phyloP scores from a whole-genome alignment of 2,888 invertebrate species.

The Deroplatys truncata region DNA sequence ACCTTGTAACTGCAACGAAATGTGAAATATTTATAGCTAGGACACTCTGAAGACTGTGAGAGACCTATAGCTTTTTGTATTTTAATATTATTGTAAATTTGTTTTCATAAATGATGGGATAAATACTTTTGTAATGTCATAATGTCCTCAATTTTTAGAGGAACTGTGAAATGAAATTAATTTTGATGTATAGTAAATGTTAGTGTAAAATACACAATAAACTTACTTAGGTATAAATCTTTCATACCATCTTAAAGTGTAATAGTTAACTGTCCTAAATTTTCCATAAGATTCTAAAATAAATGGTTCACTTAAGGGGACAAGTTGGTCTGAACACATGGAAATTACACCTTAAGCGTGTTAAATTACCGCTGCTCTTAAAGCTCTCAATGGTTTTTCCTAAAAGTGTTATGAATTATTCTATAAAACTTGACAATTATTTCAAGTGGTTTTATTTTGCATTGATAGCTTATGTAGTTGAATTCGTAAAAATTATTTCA shows the following conservation, averaged over 20 bases:
- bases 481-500: too few relatives aligned
- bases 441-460: too few relatives aligned
- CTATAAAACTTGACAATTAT: too few relatives aligned
- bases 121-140: not conserved
- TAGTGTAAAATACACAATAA: not conserved
- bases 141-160: not conserved
- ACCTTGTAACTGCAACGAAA: not conserved
- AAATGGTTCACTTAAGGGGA: too few relatives aligned
- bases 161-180: not conserved
- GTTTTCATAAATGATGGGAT: not conserved
- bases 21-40: not conserved
- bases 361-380: too few relatives aligned
- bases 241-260: not conserved
- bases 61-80: not conserved
- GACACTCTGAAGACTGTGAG: not conserved
- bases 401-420: too few relatives aligned
- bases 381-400: too few relatives aligned
- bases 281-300: too few relatives aligned
- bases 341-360: too few relatives aligned
- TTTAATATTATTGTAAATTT: conserved; percentile 1
- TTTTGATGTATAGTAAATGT: not conserved
- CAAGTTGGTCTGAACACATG: too few relatives aligned
- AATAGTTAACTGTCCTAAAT: too few relatives aligned
- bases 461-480: too few relatives aligned
- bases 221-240: not conserved